Evolutionary conservation across 2,113 vertebrate species (phyloP), one percentile per base, ranked within the genome.

Genomic region (Alexandromys fortis): DNA sequence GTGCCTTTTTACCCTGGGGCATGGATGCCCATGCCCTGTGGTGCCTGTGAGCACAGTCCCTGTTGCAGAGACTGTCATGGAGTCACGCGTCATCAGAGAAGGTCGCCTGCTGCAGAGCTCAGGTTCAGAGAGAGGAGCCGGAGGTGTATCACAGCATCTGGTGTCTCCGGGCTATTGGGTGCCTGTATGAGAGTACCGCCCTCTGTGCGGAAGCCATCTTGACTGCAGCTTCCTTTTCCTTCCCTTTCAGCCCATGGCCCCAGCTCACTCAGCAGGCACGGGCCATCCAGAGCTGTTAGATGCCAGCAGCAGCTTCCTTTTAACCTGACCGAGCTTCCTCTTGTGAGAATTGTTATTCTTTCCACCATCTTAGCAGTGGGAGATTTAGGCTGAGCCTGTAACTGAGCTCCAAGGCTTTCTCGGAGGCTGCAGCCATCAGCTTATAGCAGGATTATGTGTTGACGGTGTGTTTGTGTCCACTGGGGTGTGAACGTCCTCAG

Each of bases 321-420:
- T 58, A 58, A 58, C 26, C 17, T 67, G 68, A 77, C 45, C 17
- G 2, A 12, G 70, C 3, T 77, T 67, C 83, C 47, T 81, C 12
- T n/a, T 83, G 33, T n/a, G 61, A 73, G 79, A 93, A 70, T 28
- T 55, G 33, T 0, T 47, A 6, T 70, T 19, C 42, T 89, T 75
- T 93, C 68, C 9, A 33, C 58, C 67, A 0, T 73, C 38, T 49
- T 75, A 58, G 11, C 65, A 79, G 0, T 70, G 96, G 63, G 49
- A 65, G 70, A 58, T 67, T 68, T 90, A 10, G 45, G 19, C 49
- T 85, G 4, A 1, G 78, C 14, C n/a, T 65, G 17, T 77, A 22
- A 73, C 78, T 92, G 86, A 76, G 86, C 89, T 76, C 45, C 77
- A 5, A 89, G 38, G 45, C 38, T 58, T 95, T 81, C 77, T 89